Base-by-base conservation (phyloP, 2,888 invertebrate genomes). In the Netelia inedita region DNA sequence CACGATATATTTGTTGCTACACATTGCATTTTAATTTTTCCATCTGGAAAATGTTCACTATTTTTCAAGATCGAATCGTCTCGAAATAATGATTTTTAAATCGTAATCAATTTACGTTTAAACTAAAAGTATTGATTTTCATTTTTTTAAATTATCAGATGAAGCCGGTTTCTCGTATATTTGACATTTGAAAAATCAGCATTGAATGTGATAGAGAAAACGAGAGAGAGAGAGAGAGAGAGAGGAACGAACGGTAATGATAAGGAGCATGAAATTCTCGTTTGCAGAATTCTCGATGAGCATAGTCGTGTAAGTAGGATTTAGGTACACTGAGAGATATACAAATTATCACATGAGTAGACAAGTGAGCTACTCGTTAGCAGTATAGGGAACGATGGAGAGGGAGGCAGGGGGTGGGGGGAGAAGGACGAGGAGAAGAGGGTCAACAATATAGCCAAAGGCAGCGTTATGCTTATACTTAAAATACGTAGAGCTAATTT, bases 331-430 rank as follows among this genome's bases (percentile, higher is more conserved):
- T 90, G 92, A 92, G 92, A 92, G 90, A 92, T 91, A 90, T 91
- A 92, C 89, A 92, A 92, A 92, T 92, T 92, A 93, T 93, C 92
- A 92, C 92, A 92, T 92, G 92, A 92, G 91, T 92, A 91, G 91
- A 92, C 91, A 92, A 92, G 91, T 91, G 87, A 92, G 91, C 92
- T 90, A 91, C 91, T 92, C 91, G 91, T 91, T 92, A 91, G 91
- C 92, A 91, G 90, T 91, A 91, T 43, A 68, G 16, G 46, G 61
- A 61, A 11, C 3, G n/a, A n/a, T 11, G 50, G 74, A 35, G n/a
- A 46, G 73, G 23, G 61, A 74, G 11, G 46, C n/a, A 8, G 23
- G 6, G 21, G 59, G 41, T 8, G 21, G 16, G 59, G 43, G 1
- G 46, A 21, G 61, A 2, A 14, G n/a, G 46, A 16, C 1, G 90